Percentiles rank a stretch among this genome's conserved stretches.
Conservation (phyloP, 2,797 vertebrate genomes). For the Takifugu ocellatus region DNA sequence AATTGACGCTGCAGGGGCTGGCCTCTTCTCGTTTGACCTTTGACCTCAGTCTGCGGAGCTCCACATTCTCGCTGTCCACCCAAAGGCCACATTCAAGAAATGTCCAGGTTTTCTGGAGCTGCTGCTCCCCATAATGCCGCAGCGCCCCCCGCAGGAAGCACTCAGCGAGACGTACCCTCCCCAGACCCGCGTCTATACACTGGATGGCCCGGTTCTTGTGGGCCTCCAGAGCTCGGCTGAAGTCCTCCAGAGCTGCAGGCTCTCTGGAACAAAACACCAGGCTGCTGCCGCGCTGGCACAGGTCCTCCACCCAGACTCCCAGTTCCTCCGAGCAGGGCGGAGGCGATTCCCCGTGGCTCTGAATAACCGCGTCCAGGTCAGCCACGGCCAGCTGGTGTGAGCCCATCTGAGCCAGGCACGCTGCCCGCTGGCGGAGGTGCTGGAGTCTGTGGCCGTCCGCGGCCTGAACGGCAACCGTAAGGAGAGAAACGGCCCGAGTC, state of each 20-base stretch:
- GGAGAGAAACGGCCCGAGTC: slow-evolving; percentile 76
- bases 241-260: slow-evolving; percentile 78
- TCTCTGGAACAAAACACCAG: slow-evolving; percentile 74
- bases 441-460: slow-evolving; percentile 52
- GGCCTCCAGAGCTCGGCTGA: slow-evolving; percentile 78
- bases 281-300: slow-evolving; percentile 80
- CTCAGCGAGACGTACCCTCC: slow-evolving; percentile 63
- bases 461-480: slow-evolving; percentile 80
- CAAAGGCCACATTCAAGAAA: slow-evolving; percentile 79
- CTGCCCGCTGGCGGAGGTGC: slow-evolving; percentile 79
- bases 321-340: slow-evolving; percentile 38
- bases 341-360: slow-evolving; percentile 38
- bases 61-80: slow-evolving; percentile 72
- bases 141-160: slow-evolving; percentile 76
- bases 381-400: slow-evolving; percentile 70
- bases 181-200: slow-evolving; percentile 69
- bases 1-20: slow-evolving; percentile 84
- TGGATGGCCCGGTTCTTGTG: slow-evolving; percentile 66
- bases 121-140: slow-evolving; percentile 70
- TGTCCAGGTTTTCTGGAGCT: slow-evolving; percentile 79
- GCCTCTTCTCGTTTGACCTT: slow-evolving; percentile 80
- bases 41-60: slow-evolving; percentile 81
- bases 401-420: slow-evolving; percentile 78
- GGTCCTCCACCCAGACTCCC: slow-evolving; percentile 70
- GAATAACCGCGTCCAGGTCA: slow-evolving; percentile 83